A percentile compares a stretch with the other conserved stretches of the same genome.
phyloP scores from a whole-genome alignment of 2,888 invertebrate species.

The Spilarctia lutea region DNA sequence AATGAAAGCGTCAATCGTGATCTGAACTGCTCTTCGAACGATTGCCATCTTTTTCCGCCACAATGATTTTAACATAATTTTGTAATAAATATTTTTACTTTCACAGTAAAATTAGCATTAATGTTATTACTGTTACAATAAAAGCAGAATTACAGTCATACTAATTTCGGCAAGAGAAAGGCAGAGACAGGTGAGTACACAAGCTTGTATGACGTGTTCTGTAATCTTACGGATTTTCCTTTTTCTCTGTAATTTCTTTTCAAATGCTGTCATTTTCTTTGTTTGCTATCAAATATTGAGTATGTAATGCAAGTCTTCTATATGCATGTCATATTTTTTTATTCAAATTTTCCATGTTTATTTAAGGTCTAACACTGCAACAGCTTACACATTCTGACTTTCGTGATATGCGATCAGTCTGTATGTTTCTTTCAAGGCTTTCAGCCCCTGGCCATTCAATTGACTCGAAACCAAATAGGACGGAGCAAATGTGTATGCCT shows the following conservation, averaged over 20 bases:
- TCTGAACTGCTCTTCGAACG: constrained; percentile 47
- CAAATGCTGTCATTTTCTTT: constrained; percentile 54
- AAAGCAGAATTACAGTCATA: constrained; percentile 64
- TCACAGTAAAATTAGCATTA: constrained; percentile 61
- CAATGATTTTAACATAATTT: constrained; percentile 60
- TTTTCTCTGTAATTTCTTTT: constrained; percentile 58
- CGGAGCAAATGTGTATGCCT: constrained; percentile 62
- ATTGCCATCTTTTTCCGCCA: constrained; percentile 61
- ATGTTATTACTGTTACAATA: constrained; percentile 49
- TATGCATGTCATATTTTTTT: constrained; percentile 9
- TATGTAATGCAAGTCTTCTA: not conserved
- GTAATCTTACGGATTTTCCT: constrained; percentile 60
- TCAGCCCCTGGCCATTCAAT: constrained; percentile 8
- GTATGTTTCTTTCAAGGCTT: constrained; percentile 33
- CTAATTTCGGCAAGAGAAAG: constrained; percentile 11
- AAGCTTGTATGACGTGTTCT: constrained; percentile 65
- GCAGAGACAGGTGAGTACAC: constrained; percentile 51
- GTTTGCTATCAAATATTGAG: not conserved
- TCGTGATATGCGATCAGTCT: constrained; percentile 52
- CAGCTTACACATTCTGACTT: constrained; percentile 62
- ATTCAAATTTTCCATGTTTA: constrained; percentile 18
- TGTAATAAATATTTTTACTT: not conserved
- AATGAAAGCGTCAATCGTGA: constrained; percentile 56
- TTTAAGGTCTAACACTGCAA: constrained; percentile 45
- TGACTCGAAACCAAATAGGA: constrained; percentile 57